Conservation (phyloP, 2,113 vertebrate genomes). For the Tetrax tetrax region DNA sequence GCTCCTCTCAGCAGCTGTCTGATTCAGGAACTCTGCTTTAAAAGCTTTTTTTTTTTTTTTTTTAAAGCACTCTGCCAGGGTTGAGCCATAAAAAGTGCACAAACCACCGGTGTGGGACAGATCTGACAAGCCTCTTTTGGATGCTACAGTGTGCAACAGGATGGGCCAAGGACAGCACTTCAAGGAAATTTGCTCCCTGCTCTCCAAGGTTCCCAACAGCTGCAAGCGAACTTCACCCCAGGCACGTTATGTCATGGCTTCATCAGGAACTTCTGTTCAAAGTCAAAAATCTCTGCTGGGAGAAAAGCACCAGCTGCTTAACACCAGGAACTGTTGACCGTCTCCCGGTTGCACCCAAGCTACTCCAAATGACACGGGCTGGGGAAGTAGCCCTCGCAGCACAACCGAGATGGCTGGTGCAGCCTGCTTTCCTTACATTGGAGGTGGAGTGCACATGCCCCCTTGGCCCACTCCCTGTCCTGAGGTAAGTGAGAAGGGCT, state of each 20-base stretch:
- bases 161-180: background rate
- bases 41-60: background rate
- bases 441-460: rapidly evolving
- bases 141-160: background rate
- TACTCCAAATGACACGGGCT: rapidly evolving
- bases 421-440: background rate
- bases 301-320: background rate
- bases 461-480: background rate
- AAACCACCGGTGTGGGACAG: background rate
- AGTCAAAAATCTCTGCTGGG: background rate
- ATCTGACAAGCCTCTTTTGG: background rate
- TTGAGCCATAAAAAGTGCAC: background rate
- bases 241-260: background rate
- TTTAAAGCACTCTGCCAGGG: background rate
- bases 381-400: background rate
- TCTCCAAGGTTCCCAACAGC: background rate
- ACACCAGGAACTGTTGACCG: background rate
- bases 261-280: background rate
- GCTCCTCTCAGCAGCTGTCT: background rate
- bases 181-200: background rate
- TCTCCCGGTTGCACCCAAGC: background rate
- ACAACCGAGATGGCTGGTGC: background rate
- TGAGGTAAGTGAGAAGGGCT: background rate
- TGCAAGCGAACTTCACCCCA: background rate
- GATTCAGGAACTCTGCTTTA: background rate